Evolutionary conservation across 1,140 invertebrate species (phyloP).

Genomic region (Drosophila insularis): DNA sequence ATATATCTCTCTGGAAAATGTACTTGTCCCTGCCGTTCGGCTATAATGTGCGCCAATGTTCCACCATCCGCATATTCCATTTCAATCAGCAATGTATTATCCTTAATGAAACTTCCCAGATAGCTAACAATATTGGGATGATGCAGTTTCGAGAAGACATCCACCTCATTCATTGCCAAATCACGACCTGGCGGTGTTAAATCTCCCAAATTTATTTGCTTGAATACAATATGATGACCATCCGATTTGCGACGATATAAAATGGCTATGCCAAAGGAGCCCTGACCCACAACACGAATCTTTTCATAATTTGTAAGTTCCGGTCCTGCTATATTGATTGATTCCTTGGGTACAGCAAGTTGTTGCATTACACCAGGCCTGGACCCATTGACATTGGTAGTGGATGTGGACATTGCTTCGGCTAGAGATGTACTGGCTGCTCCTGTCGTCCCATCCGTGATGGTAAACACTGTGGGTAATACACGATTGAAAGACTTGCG

Average conservation of each 20-base stretch:
- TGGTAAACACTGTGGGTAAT: slow-evolving; percentile 66
- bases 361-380: slow-evolving; percentile 42
- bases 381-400: slow-evolving; percentile 27
- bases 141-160: slow-evolving; percentile 87
- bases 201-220: slow-evolving; percentile 90
- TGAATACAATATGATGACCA: slow-evolving; percentile 88
- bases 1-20: slow-evolving; percentile 86
- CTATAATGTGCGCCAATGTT: slow-evolving; percentile 87
- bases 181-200: slow-evolving; percentile 87
- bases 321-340: slow-evolving; percentile 46
- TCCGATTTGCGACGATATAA: slow-evolving; percentile 87
- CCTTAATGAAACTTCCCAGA: slow-evolving; percentile 89
- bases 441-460: slow-evolving; percentile 61
- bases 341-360: slow-evolving; percentile 47
- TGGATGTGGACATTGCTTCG: slow-evolving; percentile 49
- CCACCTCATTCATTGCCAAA: slow-evolving; percentile 90
- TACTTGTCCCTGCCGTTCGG: slow-evolving; percentile 77
- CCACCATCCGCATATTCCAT: slow-evolving; percentile 93
- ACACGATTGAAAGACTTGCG: slow-evolving; percentile 19
- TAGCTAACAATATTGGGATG: slow-evolving; percentile 91
- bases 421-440: slow-evolving; percentile 58
- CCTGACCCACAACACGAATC: slow-evolving; percentile 74
- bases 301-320: slow-evolving; percentile 77
- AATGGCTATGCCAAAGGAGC: slow-evolving; percentile 90
- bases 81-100: slow-evolving; percentile 89